Evolutionary conservation across 1,140 invertebrate species (phyloP), one percentile per base, ranked within the genome.

Genomic region (Cataglyphis hispanica): DNA sequence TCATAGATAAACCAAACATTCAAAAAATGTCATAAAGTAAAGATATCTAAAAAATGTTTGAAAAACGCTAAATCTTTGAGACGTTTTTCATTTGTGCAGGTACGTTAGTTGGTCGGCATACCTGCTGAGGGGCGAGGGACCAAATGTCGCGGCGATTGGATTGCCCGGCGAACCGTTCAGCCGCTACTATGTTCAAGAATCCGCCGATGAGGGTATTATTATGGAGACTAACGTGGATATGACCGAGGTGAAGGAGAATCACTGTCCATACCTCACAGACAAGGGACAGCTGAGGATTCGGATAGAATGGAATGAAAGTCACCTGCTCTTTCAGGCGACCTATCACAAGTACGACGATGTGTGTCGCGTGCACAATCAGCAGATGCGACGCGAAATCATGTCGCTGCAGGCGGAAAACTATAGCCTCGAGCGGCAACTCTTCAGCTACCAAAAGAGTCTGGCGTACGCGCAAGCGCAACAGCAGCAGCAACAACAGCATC

Each of bases 341-440:
- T 98, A 98, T 93, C 97, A 98, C 94, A 97, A 98, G 91, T 98
- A 98, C 92, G 98, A 98, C 93, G 98, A 98, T 93, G 97, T 98
- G 31, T 97, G 96, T 85, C 96, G 98, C 78, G 95, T 98, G 75
- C 98, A 98, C 93, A 98, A 98, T 93, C 97, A 98, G 92, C 98
- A 98, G 94, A 98, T 98, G 98, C 97, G 97, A 92, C 96, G 97
- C 43, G 98, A 98, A 94, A 98, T 98, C 83, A 95, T 96, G 70
- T 97, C 97, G 2, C 95, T 98, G 8, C 98, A 98, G 93, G 97
- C 97, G 7, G 98, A 98, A 94, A 98, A 98, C 92, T 98, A 98
- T 93, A 97, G 97, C 46, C 95, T 98, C 84, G 98, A 98, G 93
- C 96, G 98, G 84, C 98, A 98, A 94, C 93, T 98, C 53, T 97